These are phyloP conservation scores for Athalia cordata DNA, from an alignment of 2,888 invertebrate species.

Conservation along the genomic window DNA sequence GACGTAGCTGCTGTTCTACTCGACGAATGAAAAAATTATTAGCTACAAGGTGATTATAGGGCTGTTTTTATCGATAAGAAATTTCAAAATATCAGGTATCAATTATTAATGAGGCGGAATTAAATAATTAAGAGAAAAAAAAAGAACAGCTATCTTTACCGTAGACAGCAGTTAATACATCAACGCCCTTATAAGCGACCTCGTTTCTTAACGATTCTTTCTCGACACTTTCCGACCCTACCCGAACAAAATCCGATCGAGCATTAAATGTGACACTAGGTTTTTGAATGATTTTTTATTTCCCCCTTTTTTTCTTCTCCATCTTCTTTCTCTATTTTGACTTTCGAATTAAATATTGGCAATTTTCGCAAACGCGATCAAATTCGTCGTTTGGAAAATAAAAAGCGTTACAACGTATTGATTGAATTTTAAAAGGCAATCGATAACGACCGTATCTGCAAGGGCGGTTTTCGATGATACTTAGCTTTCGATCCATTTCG, in stretches of 20 bases:
- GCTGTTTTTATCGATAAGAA: neutral
- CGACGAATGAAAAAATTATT: no score
- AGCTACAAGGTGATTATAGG: no score
- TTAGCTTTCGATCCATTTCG: no score
- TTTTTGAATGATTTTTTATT: neutral
- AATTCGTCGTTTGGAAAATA: no score
- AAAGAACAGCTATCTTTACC: slow-evolving; percentile 2
- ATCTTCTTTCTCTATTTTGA: neutral
- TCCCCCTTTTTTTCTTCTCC: neutral
- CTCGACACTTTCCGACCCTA: slow-evolving; percentile 20
- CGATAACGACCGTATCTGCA: no score
- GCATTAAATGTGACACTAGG: neutral
- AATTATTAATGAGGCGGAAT: neutral
- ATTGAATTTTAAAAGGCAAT: no score
- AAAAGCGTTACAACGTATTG: no score
- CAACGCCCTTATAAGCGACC: slow-evolving; percentile 36
- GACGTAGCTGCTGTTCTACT: no score
- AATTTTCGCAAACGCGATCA: no score
- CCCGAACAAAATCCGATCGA: slow-evolving; percentile 33
- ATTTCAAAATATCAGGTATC: neutral
- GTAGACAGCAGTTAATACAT: neutral
- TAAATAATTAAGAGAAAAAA: neutral
- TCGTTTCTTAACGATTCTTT: slow-evolving; percentile 39
- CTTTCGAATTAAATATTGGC: no score
- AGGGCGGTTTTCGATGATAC: no score